Base-by-base conservation (phyloP, 2,113 vertebrate genomes). In the Sylvietta virens region DNA sequence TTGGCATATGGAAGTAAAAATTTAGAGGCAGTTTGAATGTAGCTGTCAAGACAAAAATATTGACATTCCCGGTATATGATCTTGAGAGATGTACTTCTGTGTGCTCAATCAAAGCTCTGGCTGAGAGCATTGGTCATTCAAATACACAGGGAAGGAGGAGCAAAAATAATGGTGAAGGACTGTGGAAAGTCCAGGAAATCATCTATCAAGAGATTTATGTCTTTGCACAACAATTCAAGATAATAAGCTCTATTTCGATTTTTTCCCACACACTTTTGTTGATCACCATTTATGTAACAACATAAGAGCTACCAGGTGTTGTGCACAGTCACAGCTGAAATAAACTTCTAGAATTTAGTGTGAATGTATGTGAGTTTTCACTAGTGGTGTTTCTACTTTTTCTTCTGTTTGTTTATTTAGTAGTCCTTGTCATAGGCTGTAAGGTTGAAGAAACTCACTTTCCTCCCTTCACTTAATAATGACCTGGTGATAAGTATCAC, bases 241-340 rank as follows among this genome's bases (percentile, higher is more conserved):
- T 4, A 11, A 57, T 21, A 47, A 74, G 21, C 1, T 44, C 2
- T n/a, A 6, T 39, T 33, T 47, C 18, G 24, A 0, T 4, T 20
- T 3, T 26, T 13, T 14, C 3, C 5, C 8, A 3, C 4, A 4
- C 5, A 15, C 10, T 40, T 24, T 1, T 42, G 2, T 57, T 66
- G 19, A 35, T 81, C 23, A 26, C 11, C 1, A 5, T 37, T 57
- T 44, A 8, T 30, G 26, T 37, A 58, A 39, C 4, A 18, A 10
- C 12, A 51, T 47, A 40, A 40, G 39, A 76, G 7, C 9, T 91
- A 30, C 19, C 33, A 51, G 33, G 3, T 45, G 5, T 28, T 64
- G 6, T 50, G 54, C 15, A 54, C 64, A 86, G 56, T 58, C 31
- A 51, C 9, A 60, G 15, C 13, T 70, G 64, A 47, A 86, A 54